These are phyloP conservation scores for Centropus unirufus DNA, from an alignment of 2,113 vertebrate species.

Conservation along the genomic window DNA sequence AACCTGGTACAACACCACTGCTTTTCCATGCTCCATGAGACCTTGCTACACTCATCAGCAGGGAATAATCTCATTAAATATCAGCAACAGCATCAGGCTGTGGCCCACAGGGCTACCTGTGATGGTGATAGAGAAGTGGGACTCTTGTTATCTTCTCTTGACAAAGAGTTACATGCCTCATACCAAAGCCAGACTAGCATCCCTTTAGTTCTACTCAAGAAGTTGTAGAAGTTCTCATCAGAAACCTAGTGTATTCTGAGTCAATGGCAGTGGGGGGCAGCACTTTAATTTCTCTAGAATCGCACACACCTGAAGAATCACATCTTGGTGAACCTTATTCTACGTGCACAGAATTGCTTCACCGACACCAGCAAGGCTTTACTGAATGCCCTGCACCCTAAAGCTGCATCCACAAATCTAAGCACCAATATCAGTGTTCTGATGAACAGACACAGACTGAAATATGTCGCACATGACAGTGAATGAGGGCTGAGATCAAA, in stretches of 20 bases:
- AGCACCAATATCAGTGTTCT: accelerated
- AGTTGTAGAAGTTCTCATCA: background rate
- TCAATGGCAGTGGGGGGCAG: background rate
- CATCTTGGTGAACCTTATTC: background rate
- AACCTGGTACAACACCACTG: background rate
- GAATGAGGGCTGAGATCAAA: background rate
- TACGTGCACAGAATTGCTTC: background rate
- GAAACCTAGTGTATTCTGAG: background rate
- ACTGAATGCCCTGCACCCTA: background rate
- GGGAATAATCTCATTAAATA: background rate
- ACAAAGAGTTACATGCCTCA: background rate
- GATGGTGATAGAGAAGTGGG: background rate
- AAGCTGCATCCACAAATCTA: background rate
- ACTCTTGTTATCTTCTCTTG: background rate
- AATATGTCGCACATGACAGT: background rate
- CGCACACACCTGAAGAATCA: background rate
- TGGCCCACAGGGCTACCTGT: background rate
- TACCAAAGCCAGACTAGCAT: background rate
- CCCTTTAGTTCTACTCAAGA: background rate
- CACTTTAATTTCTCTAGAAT: background rate
- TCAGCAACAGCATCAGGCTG: background rate
- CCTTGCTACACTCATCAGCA: background rate
- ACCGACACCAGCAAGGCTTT: background rate
- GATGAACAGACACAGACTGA: background rate
- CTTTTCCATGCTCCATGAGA: background rate